Base-by-base conservation (phyloP, 2,888 invertebrate genomes). In the Conus canariensis region DNA sequence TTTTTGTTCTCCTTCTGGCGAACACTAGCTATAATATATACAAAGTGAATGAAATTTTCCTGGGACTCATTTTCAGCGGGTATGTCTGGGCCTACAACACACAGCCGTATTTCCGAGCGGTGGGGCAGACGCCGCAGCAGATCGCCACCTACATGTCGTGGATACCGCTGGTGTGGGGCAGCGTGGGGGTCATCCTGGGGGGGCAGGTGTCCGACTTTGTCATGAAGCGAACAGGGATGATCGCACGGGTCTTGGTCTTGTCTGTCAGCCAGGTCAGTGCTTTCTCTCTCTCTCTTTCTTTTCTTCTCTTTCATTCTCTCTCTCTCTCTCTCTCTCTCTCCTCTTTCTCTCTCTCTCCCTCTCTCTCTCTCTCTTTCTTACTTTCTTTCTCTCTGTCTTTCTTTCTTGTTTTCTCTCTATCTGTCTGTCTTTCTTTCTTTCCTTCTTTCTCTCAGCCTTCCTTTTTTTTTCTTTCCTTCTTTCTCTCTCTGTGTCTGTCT, bases 61-160 rank as follows among this genome's bases (percentile, higher is more conserved):
- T 30, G 80, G 30, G 80, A 14, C 14, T 83, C 10, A 16, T n/a
- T 90, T 88, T 8, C 94, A 96, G 96, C 95, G 90, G 96, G 9
- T 96, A 96, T 92, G 96, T 96, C 30, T 96, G 96, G 96, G 96
- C 96, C 7, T 96, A 96, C 93, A 96, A 96, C 93, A 96, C 96
- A 0, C 96, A 96, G 93, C 95, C 95, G 2, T 96, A 96, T 92
- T 96, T 96, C 91, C 95, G 94, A 59, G 92, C 94, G 85, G 93
- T 95, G 58, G 95, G 95, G 5, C 94, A 96, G 93, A 94, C 94
- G 7, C 93, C 94, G 77, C 93, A 93, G 85, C 93, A 95, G 90
- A 96, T 96, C 82, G 96, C 94, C 6, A 92, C 94, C 25, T 96
- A 94, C 93, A 95, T 96, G 94, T 95, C 96, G 1, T 96, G 96